Evolutionary conservation across 2,888 invertebrate genomes (phyloP).

Genomic region (Listrodromus nycthemerus): DNA sequence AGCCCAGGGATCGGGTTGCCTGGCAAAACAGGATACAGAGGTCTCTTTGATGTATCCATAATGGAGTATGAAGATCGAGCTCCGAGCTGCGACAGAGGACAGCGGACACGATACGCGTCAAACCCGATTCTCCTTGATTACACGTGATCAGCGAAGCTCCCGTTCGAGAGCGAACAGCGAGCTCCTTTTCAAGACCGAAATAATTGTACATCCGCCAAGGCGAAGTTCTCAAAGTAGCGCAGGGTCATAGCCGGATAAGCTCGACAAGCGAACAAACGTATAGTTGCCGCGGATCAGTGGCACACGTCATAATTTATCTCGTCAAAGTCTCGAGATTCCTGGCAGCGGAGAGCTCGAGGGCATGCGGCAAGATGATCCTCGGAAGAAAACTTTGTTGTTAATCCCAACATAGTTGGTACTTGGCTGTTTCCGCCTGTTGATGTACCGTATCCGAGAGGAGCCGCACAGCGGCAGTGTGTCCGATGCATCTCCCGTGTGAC

Average conservation of each 20-base stretch:
- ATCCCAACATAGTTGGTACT: constrained; percentile 64
- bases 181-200: background rate
- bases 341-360: background rate
- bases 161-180: background rate
- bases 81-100: background rate
- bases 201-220: background rate
- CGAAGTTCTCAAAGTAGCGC: background rate
- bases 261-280: background rate
- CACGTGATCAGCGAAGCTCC: background rate
- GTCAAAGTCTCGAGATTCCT: constrained; percentile 37
- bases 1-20: constrained; percentile 5
- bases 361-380: constrained; percentile 29
- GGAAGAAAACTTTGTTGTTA: constrained; percentile 64
- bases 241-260: background rate
- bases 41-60: constrained; percentile 23
- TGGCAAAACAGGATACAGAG: constrained; percentile 3
- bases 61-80: constrained; percentile 12
- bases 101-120: background rate
- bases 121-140: background rate
- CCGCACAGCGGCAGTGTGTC: constrained; percentile 33
- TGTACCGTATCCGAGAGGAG: constrained; percentile 33
- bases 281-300: constrained; percentile 21
- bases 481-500: constrained; percentile 44
- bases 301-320: constrained; percentile 51
- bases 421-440: constrained; percentile 23